phyloP scores from a whole-genome alignment of 1,140 invertebrate genomes.

The Physella acuta region DNA sequence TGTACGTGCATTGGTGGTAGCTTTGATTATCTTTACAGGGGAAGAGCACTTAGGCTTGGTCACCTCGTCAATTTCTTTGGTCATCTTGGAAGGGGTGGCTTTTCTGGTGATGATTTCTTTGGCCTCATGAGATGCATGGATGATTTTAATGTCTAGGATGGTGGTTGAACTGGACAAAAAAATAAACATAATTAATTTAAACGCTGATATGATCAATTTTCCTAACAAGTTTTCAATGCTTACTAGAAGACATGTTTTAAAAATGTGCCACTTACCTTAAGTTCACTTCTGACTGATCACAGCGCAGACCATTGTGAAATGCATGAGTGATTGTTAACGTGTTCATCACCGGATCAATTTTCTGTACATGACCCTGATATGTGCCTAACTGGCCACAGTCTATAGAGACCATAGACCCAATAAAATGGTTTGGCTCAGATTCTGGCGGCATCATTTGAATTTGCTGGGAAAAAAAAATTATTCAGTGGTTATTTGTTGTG shows the following conservation, averaged over 20 bases:
- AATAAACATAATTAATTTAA: not conserved
- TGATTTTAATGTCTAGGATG: constrained; percentile 67
- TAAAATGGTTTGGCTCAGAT: constrained; percentile 9
- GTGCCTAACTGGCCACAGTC: constrained; percentile 72
- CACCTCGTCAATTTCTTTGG: constrained; percentile 39
- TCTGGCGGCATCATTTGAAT: constrained; percentile 9
- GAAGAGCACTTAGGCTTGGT: constrained; percentile 33
- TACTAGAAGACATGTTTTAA: not conserved
- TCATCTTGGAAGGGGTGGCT: constrained; percentile 46
- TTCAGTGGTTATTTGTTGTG: no score
- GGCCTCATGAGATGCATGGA: constrained; percentile 64
- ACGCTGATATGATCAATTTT: not conserved
- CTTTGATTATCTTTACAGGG: constrained; percentile 39
- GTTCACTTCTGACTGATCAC: constrained; percentile 64
- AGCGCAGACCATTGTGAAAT: constrained; percentile 78
- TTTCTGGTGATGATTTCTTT: constrained; percentile 54
- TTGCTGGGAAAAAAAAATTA: not conserved
- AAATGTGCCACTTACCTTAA: constrained; percentile 51
- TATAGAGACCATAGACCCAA: constrained; percentile 76
- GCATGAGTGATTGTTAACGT: constrained; percentile 75
- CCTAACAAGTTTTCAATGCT: not conserved
- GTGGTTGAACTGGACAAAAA: constrained; percentile 64
- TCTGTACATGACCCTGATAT: constrained; percentile 78
- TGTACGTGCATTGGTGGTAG: constrained; percentile 16
- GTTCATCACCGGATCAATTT: constrained; percentile 68